Evolutionary conservation across 2,113 vertebrate genomes (phyloP).

Genomic region (Calidris pugnax): DNA sequence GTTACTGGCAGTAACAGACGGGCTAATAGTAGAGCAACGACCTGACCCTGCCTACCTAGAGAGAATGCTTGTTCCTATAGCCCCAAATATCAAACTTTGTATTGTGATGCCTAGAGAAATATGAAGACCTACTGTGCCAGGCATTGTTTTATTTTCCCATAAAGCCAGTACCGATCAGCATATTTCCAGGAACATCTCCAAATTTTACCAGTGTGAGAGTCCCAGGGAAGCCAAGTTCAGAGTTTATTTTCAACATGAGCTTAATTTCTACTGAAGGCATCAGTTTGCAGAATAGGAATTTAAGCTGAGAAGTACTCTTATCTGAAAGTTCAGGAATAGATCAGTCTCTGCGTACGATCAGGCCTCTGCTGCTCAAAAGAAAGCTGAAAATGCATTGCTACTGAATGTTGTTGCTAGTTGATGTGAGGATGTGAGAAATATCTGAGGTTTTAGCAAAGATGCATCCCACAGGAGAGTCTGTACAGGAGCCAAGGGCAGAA

Average conservation of each 20-base stretch:
- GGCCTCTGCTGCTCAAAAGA: background rate
- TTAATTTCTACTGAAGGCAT: constrained; percentile 1
- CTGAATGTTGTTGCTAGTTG: background rate
- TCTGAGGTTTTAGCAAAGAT: background rate
- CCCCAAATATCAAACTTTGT: background rate
- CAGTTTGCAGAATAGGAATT: background rate
- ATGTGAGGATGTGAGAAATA: background rate
- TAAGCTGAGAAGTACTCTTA: background rate
- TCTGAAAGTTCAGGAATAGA: background rate
- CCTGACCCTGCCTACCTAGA: background rate
- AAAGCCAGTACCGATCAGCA: background rate
- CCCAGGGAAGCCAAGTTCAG: background rate
- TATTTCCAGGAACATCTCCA: background rate
- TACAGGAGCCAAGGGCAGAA: background rate
- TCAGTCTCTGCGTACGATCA: background rate
- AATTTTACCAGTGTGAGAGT: background rate
- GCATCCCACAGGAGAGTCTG: background rate
- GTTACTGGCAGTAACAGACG: background rate
- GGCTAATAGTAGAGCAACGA: background rate
- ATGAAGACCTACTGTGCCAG: background rate
- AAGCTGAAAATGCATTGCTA: background rate
- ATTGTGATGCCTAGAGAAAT: background rate
- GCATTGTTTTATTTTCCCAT: background rate
- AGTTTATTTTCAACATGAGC: background rate
- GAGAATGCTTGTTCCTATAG: background rate